phyloP scores from a whole-genome alignment of 2,797 vertebrate species.

The Myotis planiceps region DNA sequence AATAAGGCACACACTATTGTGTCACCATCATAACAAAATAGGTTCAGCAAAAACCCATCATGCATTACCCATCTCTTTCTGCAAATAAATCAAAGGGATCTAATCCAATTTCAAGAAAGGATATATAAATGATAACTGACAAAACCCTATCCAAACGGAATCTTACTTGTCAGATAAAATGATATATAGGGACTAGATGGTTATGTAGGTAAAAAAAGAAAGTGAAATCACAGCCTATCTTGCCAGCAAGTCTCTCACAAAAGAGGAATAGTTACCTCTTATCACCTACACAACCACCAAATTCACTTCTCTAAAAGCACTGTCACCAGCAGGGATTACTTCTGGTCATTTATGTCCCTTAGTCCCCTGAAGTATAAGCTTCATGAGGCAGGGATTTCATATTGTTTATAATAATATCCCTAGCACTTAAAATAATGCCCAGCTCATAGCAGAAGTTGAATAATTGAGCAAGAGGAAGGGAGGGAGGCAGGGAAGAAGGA shows the following conservation, averaged over 20 bases:
- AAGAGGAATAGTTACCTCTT: slow-evolving; percentile 66
- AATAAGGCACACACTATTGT: neutral
- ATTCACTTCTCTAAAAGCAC: slow-evolving; percentile 64
- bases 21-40: neutral
- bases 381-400: neutral
- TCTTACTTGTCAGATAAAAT: slow-evolving; percentile 24
- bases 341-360: neutral
- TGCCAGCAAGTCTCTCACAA: slow-evolving; percentile 67
- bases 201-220: slow-evolving; percentile 71
- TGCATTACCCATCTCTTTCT: neutral
- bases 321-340: neutral
- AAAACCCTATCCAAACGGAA: neutral
- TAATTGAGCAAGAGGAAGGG: neutral
- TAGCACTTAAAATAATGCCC: neutral
- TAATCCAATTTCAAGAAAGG: slow-evolving; percentile 16
- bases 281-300: slow-evolving; percentile 73
- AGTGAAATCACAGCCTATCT: slow-evolving; percentile 73
- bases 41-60: neutral
- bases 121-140: slow-evolving; percentile 41
- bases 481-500: neutral
- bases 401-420: neutral
- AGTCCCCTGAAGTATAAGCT: neutral
- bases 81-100: neutral
- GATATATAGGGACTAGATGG: slow-evolving; percentile 18
- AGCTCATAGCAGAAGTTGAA: neutral